phyloP scores from a whole-genome alignment of 2,797 vertebrate species.

The Siniperca obscura region DNA sequence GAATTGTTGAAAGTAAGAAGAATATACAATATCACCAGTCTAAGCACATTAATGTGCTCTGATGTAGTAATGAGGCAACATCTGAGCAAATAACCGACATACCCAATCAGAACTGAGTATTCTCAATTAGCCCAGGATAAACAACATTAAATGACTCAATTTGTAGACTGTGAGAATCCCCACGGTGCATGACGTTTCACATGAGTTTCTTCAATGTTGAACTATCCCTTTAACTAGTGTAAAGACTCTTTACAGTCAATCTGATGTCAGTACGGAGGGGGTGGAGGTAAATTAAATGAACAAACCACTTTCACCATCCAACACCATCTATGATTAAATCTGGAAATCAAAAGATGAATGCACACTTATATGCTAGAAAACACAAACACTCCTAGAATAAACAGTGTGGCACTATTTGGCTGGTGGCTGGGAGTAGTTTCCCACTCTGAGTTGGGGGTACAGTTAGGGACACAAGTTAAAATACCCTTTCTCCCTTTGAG shows the following conservation, averaged over 20 bases:
- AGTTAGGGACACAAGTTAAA: constrained; percentile 29
- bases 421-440: constrained; percentile 1
- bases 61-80: neutral
- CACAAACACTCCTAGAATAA: neutral
- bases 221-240: neutral
- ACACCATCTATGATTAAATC: constrained; percentile 17
- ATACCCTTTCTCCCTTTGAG: constrained; percentile 37
- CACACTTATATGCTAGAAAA: neutral
- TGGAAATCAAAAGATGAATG: neutral
- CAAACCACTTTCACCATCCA: neutral
- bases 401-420: neutral
- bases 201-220: neutral
- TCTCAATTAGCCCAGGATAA: neutral
- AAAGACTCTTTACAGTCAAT: neutral
- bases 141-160: neutral
- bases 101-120: neutral
- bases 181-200: neutral
- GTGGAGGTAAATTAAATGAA: neutral
- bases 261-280: neutral
- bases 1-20: neutral
- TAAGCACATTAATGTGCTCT: too few relatives aligned
- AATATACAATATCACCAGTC: too few relatives aligned
- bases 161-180: neutral
- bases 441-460: constrained; percentile 4
- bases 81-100: neutral